Evolutionary conservation across 1,140 invertebrate genomes (phyloP).

Genomic region (Bacillus rossius): DNA sequence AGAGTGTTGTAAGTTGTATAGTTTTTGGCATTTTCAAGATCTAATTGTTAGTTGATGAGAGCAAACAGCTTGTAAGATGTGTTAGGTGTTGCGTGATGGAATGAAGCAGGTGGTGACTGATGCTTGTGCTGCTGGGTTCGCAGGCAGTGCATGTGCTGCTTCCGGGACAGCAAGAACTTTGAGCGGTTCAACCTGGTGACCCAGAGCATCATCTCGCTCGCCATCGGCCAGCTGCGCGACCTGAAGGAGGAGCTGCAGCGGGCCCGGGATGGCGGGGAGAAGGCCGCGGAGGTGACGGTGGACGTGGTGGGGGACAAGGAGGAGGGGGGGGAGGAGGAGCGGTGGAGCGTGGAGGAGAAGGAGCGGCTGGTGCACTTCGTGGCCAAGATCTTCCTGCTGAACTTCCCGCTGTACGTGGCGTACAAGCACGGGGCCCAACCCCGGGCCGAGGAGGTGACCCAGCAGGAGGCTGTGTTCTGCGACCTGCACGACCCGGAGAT

Average conservation of each 20-base stretch:
- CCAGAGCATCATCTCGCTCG: constrained; percentile 70
- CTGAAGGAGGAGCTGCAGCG: constrained; percentile 41
- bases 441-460: constrained; percentile 68
- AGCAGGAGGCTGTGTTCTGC: constrained; percentile 78
- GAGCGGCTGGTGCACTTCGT: constrained; percentile 73
- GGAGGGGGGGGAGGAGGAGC: constrained; percentile 23
- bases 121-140: constrained; percentile 31
- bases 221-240: constrained; percentile 66
- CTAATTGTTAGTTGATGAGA: constrained; percentile 6
- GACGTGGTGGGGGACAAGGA: constrained; percentile 33
- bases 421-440: constrained; percentile 78
- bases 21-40: constrained; percentile 4
- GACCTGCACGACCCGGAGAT: constrained; percentile 91
- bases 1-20: background rate
- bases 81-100: background rate
- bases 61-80: background rate
- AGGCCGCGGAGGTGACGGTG: constrained; percentile 37
- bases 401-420: constrained; percentile 89
- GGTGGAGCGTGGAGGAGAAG: constrained; percentile 67
- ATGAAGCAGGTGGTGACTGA: no score
- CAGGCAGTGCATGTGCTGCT: constrained; percentile 90
- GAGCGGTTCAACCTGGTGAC: constrained; percentile 81
- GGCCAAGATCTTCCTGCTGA: constrained; percentile 76
- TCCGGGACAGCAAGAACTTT: constrained; percentile 84
- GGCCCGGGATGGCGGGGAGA: constrained; percentile 23